Evolutionary conservation across 2,113 vertebrate species (phyloP), one percentile per base, ranked within the genome.

Genomic region (Bos javanicus): DNA sequence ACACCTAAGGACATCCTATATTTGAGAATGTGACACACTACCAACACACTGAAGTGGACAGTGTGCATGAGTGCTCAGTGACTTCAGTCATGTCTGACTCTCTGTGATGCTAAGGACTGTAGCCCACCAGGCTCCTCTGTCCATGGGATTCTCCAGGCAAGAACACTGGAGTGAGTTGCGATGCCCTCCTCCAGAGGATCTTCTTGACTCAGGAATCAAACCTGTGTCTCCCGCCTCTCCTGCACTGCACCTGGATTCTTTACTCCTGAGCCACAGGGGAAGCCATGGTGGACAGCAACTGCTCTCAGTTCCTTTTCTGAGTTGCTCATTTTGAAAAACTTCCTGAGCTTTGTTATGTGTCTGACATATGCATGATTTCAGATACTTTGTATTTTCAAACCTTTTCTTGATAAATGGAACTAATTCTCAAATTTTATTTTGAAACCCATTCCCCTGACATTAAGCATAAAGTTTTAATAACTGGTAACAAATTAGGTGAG

Each of bases 21-120:
- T 39, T 59, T 85, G 48, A 74, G 21, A 21, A 26, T 6, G 14
- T 28, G 14, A 6, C 21, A 0, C 16, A 12, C 19, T 46, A 17
- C 12, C 12, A n/a, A 14, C 23, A 21, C 1, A 28, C 3, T 19
- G 12, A 2, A 46, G 48, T 1, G 12, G 15, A 9, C 11, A 7
- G 36, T 1, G 0, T 25, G 36, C 0, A 5, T 36, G n/a, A 23
- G 2, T 25, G 67, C 36, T 39, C 46, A 48, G n/a, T 6, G n/a
- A 6, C 67, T 74, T 39, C n/a, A 43, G 64, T 13, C 0, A 1
- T 43, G 71, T 7, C 71, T 26, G 11, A 43, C 21, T 74, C 36
- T 71, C 11, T 74, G 36, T 43, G 6, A 74, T 2, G 8, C 1
- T 13, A 25, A 7, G 21, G 71, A 74, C 36, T 14, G 36, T 3